Evolutionary conservation across 2,888 invertebrate genomes (phyloP), one percentile per base, ranked within the genome.

Genomic region (Limenitis camilla): DNA sequence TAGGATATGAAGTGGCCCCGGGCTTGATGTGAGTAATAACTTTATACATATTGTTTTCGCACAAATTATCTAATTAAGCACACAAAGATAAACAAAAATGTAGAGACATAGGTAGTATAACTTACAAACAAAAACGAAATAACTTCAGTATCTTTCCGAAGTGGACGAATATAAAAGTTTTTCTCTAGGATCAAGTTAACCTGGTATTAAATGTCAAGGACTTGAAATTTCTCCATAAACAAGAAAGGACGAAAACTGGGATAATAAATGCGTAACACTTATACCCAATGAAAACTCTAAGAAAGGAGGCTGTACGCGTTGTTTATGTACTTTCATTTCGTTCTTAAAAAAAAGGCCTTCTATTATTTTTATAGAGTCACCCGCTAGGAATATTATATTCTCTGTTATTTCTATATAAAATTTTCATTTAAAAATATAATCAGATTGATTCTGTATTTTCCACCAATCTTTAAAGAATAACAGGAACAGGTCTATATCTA

Each of bases 1-100:
- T 87, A 36, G 75, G 76, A 31, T 80, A 78, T 60, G 78, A 83
- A 56, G 68, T 78, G 50, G 87, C 86, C n/a, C 80, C 83, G 7
- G 81, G 74, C 10, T 65, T 87, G 52, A 70, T 87, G 87, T 87
- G 58, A 86, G 87, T 85, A 75, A 64, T 60, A 10, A 33, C 40
- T 19, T 11, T 11, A 35, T 11, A 19, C 32, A 28, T 28, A 11
- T 40, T 42, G 11, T 49, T 11, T 46, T 36, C 10, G 36, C 36
- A 5, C 10, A 19, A 19, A 19, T 19, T 19, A 3, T 3, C 19
- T 19, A 19, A 19, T 19, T 19, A 19, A 19, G 19, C 19, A 19
- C 19, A 19, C 19, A 19, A 19, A 19, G 19, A 19, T 19, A 19
- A 19, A 19, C 19, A 19, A 19, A 19, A 19, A 19, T 19, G 19